phyloP scores from a whole-genome alignment of 2,113 vertebrate genomes.

The Cynoglossus semilaevis region DNA sequence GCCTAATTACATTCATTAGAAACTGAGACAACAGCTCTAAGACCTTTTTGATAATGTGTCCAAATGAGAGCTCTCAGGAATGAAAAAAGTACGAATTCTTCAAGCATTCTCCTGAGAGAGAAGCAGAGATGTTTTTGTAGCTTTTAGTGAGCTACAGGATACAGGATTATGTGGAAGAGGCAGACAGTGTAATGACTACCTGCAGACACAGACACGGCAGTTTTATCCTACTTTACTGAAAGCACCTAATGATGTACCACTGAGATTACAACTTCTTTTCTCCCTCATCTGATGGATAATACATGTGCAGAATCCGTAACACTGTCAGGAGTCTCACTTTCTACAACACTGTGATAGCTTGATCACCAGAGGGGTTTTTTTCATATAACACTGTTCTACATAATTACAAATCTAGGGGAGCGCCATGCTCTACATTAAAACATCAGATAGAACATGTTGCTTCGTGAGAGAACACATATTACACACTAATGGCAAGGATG shows the following conservation, averaged over 20 bases:
- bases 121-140: too few species aligned
- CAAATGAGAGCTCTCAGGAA: too few species aligned
- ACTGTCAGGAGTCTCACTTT: background rate
- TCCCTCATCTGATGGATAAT: slow-evolving; percentile 2
- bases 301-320: slow-evolving; percentile 12
- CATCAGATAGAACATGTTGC: too few species aligned
- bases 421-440: background rate
- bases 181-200: background rate
- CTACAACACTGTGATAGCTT: background rate
- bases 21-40: too few species aligned
- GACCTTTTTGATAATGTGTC: too few species aligned
- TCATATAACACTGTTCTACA: background rate
- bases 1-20: too few species aligned
- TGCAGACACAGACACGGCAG: background rate
- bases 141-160: too few species aligned
- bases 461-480: too few species aligned
- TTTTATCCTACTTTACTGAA: background rate
- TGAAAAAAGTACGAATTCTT: too few species aligned
- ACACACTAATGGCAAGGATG: background rate
- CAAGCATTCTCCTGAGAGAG: too few species aligned
- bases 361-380: background rate
- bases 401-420: background rate
- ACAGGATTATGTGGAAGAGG: too few species aligned
- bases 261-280: too few species aligned
- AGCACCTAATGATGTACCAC: slow-evolving; percentile 12